phyloP scores from a whole-genome alignment of 2,888 invertebrate species.

The Ophion costatus region DNA sequence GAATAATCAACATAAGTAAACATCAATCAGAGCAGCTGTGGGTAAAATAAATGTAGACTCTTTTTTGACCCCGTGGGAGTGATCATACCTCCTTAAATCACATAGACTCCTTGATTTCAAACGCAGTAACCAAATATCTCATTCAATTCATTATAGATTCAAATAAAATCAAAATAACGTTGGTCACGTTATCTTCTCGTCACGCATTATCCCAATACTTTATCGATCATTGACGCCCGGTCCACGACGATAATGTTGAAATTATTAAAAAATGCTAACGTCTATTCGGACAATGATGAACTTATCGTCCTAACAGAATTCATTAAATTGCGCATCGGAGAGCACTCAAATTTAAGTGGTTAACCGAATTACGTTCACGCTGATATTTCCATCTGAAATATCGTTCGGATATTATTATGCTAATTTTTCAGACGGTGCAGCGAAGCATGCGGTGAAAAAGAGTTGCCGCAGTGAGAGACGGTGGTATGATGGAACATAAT shows the following conservation, averaged over 20 bases:
- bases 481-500: constrained; percentile 17
- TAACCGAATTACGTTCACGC: constrained; percentile 73
- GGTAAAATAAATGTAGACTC: no score
- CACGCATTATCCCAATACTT: not conserved
- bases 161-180: no score
- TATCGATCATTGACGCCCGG: not conserved
- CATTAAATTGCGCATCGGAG: constrained; percentile 74
- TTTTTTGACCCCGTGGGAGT: no score
- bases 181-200: no score
- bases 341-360: constrained; percentile 75
- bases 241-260: not conserved
- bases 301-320: constrained; percentile 69
- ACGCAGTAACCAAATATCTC: no score
- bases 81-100: no score
- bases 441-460: constrained; percentile 18
- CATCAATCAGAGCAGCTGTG: no score
- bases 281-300: constrained; percentile 20
- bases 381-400: constrained; percentile 67
- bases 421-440: constrained; percentile 62
- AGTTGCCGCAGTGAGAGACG: constrained; percentile 18
- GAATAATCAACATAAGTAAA: no score
- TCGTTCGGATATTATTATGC: constrained; percentile 72
- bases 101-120: no score
- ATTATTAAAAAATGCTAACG: constrained; percentile 4
- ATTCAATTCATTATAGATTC: no score